These are phyloP conservation scores for Strigamia transsilvanica DNA, from an alignment of 2,888 invertebrate genomes.

Conservation along the genomic window DNA sequence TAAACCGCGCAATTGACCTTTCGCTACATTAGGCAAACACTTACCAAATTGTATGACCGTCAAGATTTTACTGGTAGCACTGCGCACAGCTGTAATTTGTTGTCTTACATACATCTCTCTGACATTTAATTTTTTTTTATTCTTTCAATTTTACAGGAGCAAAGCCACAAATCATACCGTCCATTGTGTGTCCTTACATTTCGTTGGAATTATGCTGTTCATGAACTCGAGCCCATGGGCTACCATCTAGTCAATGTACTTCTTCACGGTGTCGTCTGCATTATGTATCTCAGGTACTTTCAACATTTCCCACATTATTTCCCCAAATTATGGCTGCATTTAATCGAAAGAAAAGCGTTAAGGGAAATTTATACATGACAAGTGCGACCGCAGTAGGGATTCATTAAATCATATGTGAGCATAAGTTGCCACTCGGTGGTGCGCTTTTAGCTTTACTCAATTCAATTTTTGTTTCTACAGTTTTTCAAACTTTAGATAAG, in stretches of 20 bases:
- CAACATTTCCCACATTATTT: no score
- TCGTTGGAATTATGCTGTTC: conserved; percentile 90
- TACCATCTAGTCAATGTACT: conserved; percentile 93
- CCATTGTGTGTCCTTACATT: conserved; percentile 95
- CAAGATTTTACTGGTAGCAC: conserved; percentile 15
- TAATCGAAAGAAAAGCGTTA: background rate
- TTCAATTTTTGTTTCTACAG: background rate
- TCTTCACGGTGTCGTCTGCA: conserved; percentile 86
- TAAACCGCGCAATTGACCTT: conserved; percentile 17
- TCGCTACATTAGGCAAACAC: background rate
- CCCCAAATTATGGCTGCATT: background rate
- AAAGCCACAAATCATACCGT: conserved; percentile 97
- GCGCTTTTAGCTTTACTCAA: background rate
- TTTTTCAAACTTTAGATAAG: conserved; percentile 34
- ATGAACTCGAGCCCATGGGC: conserved; percentile 88
- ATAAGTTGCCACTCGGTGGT: background rate
- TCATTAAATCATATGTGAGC: conserved; percentile 12
- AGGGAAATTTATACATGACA: background rate
- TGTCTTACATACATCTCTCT: background rate
- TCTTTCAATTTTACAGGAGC: conserved; percentile 74
- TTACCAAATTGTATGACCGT: background rate
- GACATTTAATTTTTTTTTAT: conserved; percentile 44
- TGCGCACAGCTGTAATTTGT: background rate
- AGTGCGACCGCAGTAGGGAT: conserved; percentile 10
- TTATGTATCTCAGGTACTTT: conserved; percentile 84